Evolutionary conservation across 2,888 invertebrate species (phyloP).

Genomic region (Branchipolynoe longqiensis): DNA sequence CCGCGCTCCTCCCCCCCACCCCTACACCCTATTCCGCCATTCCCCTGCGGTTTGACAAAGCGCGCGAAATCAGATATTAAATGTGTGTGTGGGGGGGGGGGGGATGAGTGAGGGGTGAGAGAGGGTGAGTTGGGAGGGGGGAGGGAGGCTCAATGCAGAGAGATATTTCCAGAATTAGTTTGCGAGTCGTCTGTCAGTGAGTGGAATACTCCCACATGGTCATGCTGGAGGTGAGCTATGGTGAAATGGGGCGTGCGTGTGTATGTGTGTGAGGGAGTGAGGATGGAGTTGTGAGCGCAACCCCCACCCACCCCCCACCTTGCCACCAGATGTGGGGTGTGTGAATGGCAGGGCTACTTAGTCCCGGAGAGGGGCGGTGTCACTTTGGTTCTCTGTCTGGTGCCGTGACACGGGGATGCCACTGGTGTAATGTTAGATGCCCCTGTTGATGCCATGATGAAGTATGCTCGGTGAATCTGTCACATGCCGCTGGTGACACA

Average conservation of each 20-base stretch:
- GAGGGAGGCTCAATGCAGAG: neutral
- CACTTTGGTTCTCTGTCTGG: constrained; percentile 17
- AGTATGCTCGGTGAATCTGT: too few relatives aligned
- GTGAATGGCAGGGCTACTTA: constrained; percentile 9
- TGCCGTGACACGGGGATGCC: too few relatives aligned
- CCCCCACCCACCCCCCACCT: too few relatives aligned
- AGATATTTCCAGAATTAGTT: constrained; percentile 9
- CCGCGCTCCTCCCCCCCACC: too few relatives aligned
- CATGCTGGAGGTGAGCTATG: too few relatives aligned
- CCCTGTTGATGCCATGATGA: too few relatives aligned
- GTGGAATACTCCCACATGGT: neutral
- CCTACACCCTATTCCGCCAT: neutral
- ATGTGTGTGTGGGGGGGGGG: too few relatives aligned
- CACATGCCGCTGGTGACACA: too few relatives aligned
- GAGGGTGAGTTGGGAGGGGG: too few relatives aligned
- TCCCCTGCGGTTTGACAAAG: neutral
- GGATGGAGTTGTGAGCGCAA: neutral
- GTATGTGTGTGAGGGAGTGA: constrained; percentile 1
- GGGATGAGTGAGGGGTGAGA: too few relatives aligned
- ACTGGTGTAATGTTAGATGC: too few relatives aligned
- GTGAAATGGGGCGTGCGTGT: neutral
- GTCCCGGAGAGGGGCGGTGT: neutral
- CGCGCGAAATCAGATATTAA: constrained; percentile 21
- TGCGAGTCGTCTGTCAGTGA: neutral
- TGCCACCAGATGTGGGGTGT: neutral